Evolutionary conservation across 1,140 invertebrate species (phyloP), one percentile per base, ranked within the genome.

Genomic region (Acromyrmex charruanus): DNA sequence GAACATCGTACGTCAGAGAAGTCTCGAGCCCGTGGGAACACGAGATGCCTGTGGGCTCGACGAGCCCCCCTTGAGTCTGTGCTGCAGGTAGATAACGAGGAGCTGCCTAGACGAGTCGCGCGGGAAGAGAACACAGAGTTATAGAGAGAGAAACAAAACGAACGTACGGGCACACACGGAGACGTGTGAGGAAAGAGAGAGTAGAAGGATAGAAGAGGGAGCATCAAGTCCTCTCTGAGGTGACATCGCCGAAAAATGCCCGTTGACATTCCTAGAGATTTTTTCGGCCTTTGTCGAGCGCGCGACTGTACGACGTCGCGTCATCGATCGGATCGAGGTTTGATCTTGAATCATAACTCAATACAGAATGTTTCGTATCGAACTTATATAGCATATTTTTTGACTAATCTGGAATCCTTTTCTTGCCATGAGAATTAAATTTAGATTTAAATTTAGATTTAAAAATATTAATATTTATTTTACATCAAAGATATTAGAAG

Each of bases 191-290:
- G 10, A 59, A 18, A 72, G 25, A 53, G 55, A 16, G 35, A 18
- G 31, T 16, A 69, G n/a, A 53, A n/a, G 49, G 14, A 21, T 71
- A 5, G 31, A 53, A 71, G 49, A 58, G 68, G 51, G 31, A 55
- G 49, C 25, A 28, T 6, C 31, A 21, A 31, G 28, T 16, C 79
- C 53, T 77, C 84, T 77, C 77, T 92, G 87, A 94, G 93, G 93
- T 94, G 94, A 94, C 93, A 94, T 93, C 89, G 92, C 93, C 93
- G 93, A 94, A 94, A 94, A 94, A 94, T 94, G 92, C 88, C 72
- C 88, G 92, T 87, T 91, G 89, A 90, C 93, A 94, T 94, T 94
- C 94, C 92, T 94, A 94, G 93, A 93, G 89, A 92, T 94, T 94
- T 94, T 94, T 94, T 93, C 90, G 85, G 92, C 89, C 93, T 94